These are phyloP conservation scores for Smithornis capensis DNA, from an alignment of 2,113 vertebrate species.

Conservation along the genomic window DNA sequence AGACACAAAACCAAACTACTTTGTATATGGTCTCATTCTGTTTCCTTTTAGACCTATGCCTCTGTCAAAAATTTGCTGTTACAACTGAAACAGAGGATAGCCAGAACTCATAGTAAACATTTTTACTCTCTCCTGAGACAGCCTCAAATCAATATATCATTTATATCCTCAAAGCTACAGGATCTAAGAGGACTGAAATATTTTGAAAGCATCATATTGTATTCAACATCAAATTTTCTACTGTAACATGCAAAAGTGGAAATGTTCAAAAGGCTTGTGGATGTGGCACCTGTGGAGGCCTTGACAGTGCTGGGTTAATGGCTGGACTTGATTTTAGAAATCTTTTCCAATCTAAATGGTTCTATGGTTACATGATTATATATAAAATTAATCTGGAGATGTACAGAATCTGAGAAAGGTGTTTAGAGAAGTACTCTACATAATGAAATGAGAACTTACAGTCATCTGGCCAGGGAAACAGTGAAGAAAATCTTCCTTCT, in stretches of 20 bases:
- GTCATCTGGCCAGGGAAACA: background rate
- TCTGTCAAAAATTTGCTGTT: background rate
- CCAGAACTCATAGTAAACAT: background rate
- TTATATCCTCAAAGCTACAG: background rate
- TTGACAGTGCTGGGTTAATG: background rate
- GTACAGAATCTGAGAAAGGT: background rate
- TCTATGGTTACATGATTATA: background rate
- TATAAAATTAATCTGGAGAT: background rate
- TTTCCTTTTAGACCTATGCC: background rate
- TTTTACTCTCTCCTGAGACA: background rate
- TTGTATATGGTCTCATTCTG: background rate
- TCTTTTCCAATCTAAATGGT: background rate
- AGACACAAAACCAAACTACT: background rate
- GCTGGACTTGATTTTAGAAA: background rate
- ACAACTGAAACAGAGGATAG: background rate
- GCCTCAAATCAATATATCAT: background rate
- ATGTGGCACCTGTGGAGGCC: background rate
- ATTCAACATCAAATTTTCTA: background rate
- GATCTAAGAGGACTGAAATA: background rate
- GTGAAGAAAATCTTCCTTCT: background rate
- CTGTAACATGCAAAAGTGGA: background rate
- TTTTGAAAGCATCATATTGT: background rate
- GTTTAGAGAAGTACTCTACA: background rate
- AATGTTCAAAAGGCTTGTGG: background rate
- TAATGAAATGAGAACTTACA: accelerated